Conservation (phyloP, 2,888 invertebrate genomes). For the Ligdia adustata region DNA sequence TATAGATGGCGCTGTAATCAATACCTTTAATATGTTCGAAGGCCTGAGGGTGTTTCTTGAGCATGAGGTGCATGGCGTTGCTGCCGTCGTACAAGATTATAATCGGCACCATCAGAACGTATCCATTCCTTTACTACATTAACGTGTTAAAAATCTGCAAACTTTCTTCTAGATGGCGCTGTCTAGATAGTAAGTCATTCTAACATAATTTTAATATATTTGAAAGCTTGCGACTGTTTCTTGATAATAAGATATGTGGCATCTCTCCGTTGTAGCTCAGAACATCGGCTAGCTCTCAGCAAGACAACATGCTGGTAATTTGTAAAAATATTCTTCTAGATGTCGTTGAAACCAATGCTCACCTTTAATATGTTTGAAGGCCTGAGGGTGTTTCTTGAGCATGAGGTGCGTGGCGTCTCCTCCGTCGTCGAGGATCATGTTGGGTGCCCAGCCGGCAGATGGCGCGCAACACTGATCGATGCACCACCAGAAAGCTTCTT, state of each 20-base stretch:
- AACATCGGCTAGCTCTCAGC: no score
- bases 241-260: no score
- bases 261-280: no score
- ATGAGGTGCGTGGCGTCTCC: constrained; percentile 98
- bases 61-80: constrained; percentile 13
- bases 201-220: no score
- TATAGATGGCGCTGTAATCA: not conserved
- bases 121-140: no score
- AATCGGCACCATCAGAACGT: not conserved
- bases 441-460: constrained; percentile 97
- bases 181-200: no score
- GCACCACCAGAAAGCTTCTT: constrained; percentile 99
- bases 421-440: constrained; percentile 98
- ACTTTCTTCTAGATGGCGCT: no score
- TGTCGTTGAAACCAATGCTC: not conserved
- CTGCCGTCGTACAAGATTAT: not conserved
- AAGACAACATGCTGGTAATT: no score
- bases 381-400: constrained; percentile 96
- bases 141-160: no score
- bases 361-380: constrained; percentile 89
- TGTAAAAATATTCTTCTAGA: no score
- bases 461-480: constrained; percentile 96
- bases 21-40: constrained; percentile 21
- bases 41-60: constrained; percentile 10
- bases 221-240: no score